These are phyloP conservation scores for Hylia prasina DNA, from an alignment of 2,113 vertebrate genomes.

Conservation along the genomic window DNA sequence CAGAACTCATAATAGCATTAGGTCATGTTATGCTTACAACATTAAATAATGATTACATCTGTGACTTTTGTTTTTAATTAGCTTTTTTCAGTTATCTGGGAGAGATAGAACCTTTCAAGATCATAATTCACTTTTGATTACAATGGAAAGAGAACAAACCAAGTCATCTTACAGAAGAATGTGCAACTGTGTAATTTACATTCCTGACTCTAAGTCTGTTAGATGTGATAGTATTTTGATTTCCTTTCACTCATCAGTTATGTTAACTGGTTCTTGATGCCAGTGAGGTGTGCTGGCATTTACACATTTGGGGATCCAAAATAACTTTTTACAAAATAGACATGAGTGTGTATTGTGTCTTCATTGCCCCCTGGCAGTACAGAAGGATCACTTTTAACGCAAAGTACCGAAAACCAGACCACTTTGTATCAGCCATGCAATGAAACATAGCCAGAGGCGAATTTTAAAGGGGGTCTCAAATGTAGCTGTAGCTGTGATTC, in stretches of 20 bases:
- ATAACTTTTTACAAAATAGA: background rate
- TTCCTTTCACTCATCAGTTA: constrained; percentile 6
- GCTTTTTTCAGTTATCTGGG: constrained; percentile 44
- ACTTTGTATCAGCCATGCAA: background rate
- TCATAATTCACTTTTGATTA: constrained; percentile 43
- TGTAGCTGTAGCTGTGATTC: background rate
- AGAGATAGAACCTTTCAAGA: constrained; percentile 34
- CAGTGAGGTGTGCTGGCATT: background rate
- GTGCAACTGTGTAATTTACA: background rate
- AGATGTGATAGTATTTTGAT: constrained; percentile 28
- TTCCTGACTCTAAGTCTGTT: background rate
- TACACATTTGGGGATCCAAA: background rate
- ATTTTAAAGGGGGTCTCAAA: background rate
- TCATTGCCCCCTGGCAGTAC: background rate
- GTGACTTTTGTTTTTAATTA: constrained; percentile 65
- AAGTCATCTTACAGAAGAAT: constrained; percentile 1
- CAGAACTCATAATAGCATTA: constrained; percentile 57
- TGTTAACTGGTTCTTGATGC: constrained; percentile 10
- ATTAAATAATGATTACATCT: constrained; percentile 66
- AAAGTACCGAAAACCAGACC: background rate
- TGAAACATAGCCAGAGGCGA: background rate
- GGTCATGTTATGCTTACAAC: constrained; percentile 63
- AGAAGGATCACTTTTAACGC: background rate
- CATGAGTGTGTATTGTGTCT: background rate
- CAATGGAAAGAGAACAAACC: constrained; percentile 26